A percentile compares a stretch with the other conserved stretches of the same genome.
Evolutionary conservation across 1,140 invertebrate species (phyloP).

Genomic region (Calephelis virginiensis): DNA sequence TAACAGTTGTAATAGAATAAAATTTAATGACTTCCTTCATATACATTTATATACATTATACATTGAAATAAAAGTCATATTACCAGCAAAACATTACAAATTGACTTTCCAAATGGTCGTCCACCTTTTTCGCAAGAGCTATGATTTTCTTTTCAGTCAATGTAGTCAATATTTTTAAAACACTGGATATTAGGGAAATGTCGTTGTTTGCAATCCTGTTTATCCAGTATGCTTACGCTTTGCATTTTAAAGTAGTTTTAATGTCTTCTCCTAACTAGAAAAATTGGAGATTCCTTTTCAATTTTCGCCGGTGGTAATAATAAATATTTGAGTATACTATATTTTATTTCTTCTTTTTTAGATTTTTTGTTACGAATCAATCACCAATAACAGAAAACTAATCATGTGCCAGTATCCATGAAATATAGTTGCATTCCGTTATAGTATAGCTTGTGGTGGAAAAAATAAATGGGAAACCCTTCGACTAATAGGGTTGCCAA

Average conservation of each 20-base stretch:
- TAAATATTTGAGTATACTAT: neutral
- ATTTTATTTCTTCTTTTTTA: neutral
- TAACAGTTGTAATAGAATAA: too few relatives aligned
- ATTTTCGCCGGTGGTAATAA: neutral
- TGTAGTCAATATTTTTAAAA: neutral
- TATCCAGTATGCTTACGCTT: constrained; percentile 1
- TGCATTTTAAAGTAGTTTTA: neutral
- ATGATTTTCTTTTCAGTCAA: neutral
- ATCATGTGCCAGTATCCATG: too few relatives aligned
- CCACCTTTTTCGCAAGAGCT: neutral
- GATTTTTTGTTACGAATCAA: neutral
- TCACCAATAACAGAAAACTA: too few relatives aligned
- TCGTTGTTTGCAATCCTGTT: neutral
- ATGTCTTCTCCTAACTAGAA: neutral
- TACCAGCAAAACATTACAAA: too few relatives aligned
- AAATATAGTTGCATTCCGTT: too few relatives aligned
- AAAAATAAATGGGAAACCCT: too few relatives aligned
- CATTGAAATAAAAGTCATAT: too few relatives aligned
- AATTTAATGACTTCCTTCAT: too few relatives aligned
- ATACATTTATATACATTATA: too few relatives aligned
- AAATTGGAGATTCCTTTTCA: constrained; percentile 12
- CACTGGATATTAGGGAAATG: neutral
- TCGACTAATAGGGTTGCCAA: too few relatives aligned
- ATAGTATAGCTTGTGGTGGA: too few relatives aligned
- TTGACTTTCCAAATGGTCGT: too few relatives aligned